Conservation (phyloP, 2,797 vertebrate species). For the Mallotus villosus region DNA sequence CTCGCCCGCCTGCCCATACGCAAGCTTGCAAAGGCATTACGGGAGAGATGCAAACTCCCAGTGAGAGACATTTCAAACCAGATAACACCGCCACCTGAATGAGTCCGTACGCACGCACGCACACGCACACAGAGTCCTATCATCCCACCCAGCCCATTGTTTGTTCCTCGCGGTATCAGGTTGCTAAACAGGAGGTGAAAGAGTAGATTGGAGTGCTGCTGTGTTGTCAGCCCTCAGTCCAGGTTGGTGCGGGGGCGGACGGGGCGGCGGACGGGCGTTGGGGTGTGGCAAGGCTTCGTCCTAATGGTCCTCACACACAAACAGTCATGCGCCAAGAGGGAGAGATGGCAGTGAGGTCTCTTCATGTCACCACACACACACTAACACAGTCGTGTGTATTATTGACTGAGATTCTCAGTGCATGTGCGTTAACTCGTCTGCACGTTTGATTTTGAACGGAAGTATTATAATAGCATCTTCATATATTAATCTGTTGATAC, state of each 20-base stretch:
- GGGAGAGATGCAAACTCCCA: background rate
- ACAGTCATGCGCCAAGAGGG: conserved; percentile 93
- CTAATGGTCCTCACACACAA: conserved; percentile 94
- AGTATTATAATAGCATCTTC: background rate
- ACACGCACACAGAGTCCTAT: conserved; percentile 55
- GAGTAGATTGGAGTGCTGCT: conserved; percentile 44
- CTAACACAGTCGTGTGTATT: conserved; percentile 25
- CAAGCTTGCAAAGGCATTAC: conserved; percentile 61
- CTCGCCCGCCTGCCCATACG: background rate
- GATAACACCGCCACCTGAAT: too few species aligned
- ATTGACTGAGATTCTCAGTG: conserved; percentile 44
- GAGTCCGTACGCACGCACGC: conserved; percentile 35
- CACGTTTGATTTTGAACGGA: conserved; percentile 26
- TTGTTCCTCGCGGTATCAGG: conserved; percentile 71
- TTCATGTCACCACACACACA: conserved; percentile 73
- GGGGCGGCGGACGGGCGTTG: conserved; percentile 80
- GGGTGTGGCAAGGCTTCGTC: conserved; percentile 32
- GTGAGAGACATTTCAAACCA: too few species aligned
- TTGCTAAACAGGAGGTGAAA: conserved; percentile 16
- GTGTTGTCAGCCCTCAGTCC: conserved; percentile 90
- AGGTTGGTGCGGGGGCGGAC: conserved; percentile 81
- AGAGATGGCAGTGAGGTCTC: conserved; percentile 87
- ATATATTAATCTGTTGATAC: background rate
- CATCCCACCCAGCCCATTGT: conserved; percentile 37
- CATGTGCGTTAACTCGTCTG: conserved; percentile 35